These are phyloP conservation scores for Periophthalmus magnuspinnatus DNA, from an alignment of 2,797 vertebrate genomes.

Conservation along the genomic window DNA sequence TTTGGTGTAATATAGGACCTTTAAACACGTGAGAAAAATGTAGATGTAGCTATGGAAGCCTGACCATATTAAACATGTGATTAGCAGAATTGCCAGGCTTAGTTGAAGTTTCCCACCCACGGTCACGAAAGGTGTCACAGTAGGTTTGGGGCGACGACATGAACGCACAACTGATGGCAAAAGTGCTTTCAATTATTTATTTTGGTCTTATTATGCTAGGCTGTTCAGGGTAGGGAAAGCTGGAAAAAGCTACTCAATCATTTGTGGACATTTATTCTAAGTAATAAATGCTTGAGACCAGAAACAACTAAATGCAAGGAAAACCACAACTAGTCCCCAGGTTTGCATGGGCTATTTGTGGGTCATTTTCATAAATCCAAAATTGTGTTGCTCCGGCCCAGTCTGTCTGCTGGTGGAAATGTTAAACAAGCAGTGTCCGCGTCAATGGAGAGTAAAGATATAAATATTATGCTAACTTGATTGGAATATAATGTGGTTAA, in stretches of 20 bases:
- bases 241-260: conserved; percentile 77
- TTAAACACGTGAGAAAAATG: conserved; percentile 12
- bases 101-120: conserved; percentile 29
- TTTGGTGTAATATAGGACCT: no score
- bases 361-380: conserved; percentile 57
- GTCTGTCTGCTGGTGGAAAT: conserved; percentile 52
- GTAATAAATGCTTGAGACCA: conserved; percentile 60
- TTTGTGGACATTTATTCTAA: conserved; percentile 51
- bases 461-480: conserved; percentile 49
- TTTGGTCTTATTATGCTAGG: conserved; percentile 60
- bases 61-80: conserved; percentile 29
- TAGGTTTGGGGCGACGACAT: conserved; percentile 55
- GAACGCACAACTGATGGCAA: conserved; percentile 66
- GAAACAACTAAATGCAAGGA: conserved; percentile 60
- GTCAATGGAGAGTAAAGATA: conserved; percentile 42
- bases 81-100: conserved; percentile 43
- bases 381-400: conserved; percentile 37
- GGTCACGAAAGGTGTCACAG: conserved; percentile 66
- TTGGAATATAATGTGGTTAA: conserved; percentile 33
- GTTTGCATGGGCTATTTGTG: conserved; percentile 51
- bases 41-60: conserved; percentile 7
- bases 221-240: conserved; percentile 56
- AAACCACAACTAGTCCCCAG: conserved; percentile 67
- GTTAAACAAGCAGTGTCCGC: conserved; percentile 41
- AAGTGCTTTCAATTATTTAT: conserved; percentile 72